Conservation (phyloP, 1,140 invertebrate species). For the Zaprionus inermis region DNA sequence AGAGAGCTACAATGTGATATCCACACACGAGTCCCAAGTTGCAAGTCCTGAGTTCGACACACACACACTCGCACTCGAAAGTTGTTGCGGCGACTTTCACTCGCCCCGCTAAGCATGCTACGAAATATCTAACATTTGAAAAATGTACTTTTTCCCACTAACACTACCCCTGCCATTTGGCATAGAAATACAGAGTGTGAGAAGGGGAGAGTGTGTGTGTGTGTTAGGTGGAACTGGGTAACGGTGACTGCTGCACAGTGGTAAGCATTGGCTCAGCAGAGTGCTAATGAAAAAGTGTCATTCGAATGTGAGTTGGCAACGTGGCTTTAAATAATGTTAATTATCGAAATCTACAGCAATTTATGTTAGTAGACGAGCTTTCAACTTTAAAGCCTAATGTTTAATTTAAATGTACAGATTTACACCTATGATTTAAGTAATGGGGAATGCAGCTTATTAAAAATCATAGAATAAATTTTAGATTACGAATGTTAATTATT, state of each 20-base stretch:
- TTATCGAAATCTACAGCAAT: neutral
- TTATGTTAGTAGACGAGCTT: neutral
- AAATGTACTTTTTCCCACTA: slow-evolving; percentile 75
- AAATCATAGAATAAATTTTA: too few species aligned
- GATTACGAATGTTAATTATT: too few species aligned
- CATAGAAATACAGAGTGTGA: neutral
- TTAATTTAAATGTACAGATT: too few species aligned
- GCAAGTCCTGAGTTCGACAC: neutral
- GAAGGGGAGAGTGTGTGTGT: neutral
- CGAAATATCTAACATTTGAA: slow-evolving; percentile 78
- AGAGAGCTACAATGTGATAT: slow-evolving; percentile 36
- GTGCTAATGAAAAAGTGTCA: neutral
- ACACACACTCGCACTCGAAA: slow-evolving; percentile 5
- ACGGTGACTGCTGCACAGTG: slow-evolving; percentile 27
- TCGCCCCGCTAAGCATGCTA: slow-evolving; percentile 62
- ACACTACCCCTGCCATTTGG: neutral
- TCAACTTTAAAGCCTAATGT: neutral
- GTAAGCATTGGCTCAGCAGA: neutral
- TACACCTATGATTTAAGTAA: too few species aligned
- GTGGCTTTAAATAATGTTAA: neutral
- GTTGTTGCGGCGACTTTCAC: slow-evolving; percentile 60
- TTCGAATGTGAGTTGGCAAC: neutral
- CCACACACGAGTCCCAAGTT: slow-evolving; percentile 28
- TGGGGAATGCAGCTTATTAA: too few species aligned
- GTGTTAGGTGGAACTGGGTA: slow-evolving; percentile 5